Percentiles rank a stretch among this genome's conserved stretches.
These are phyloP conservation scores for Hafferia zeledoni DNA, from an alignment of 2,797 vertebrate genomes.

Conservation along the genomic window DNA sequence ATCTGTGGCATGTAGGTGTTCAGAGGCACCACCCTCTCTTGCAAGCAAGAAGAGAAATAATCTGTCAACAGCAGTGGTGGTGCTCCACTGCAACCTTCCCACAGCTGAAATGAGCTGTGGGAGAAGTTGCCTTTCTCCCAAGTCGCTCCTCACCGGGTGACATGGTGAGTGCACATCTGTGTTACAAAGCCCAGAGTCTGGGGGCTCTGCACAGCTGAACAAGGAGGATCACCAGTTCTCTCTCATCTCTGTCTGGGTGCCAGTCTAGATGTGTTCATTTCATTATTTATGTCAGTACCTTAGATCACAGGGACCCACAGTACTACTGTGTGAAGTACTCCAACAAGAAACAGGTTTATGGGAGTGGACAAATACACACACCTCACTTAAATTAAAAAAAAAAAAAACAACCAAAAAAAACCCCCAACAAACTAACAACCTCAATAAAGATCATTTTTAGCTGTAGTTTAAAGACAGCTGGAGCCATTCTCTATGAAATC, in stretches of 20 bases:
- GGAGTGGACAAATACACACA: neutral
- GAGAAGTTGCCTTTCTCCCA: neutral
- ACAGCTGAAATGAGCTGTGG: neutral
- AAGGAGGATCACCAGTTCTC: neutral
- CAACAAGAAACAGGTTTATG: neutral
- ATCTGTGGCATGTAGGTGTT: neutral
- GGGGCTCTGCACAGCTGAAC: neutral
- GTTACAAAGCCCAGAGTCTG: neutral
- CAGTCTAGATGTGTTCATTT: neutral
- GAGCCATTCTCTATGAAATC: neutral
- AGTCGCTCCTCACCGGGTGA: rapidly evolving
- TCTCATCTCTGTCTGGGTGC: neutral
- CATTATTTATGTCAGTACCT: neutral
- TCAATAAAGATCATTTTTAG: neutral
- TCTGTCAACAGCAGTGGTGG: neutral
- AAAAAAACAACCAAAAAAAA: too few relatives aligned
- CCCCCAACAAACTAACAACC: neutral
- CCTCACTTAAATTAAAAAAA: neutral
- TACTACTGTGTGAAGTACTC: neutral
- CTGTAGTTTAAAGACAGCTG: constrained; percentile 15
- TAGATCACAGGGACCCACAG: neutral
- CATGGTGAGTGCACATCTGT: rapidly evolving
- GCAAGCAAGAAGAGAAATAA: neutral
- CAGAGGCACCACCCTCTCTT: neutral
- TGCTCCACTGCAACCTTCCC: neutral